Conservation (phyloP, 2,888 invertebrate genomes). For the Aleiodes alternator region DNA sequence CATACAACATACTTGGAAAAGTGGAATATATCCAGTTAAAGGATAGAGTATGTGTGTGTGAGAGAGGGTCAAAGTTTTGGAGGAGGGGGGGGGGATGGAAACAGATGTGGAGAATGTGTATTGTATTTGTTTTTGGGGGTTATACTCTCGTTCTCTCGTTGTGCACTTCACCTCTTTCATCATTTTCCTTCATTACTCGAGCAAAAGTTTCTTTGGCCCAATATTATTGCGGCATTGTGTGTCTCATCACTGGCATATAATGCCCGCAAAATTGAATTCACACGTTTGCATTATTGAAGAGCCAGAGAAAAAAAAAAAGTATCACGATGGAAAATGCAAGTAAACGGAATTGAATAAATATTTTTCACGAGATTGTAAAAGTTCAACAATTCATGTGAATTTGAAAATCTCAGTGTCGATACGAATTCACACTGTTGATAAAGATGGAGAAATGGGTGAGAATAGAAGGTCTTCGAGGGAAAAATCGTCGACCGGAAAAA, state of each 20-base stretch:
- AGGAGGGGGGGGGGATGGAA: constrained; percentile 44
- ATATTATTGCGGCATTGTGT: too few relatives aligned
- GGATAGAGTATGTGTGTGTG: constrained; percentile 51
- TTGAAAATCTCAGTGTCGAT: constrained; percentile 67
- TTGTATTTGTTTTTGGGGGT: constrained; percentile 63
- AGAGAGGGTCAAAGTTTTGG: constrained; percentile 60
- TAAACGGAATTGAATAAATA: constrained; percentile 74
- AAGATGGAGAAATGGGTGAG: constrained; percentile 58
- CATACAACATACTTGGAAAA: constrained; percentile 20
- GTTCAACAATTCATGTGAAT: constrained; percentile 70
- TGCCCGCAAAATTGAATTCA: background rate
- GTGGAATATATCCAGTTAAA: background rate
- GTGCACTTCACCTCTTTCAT: too few relatives aligned
- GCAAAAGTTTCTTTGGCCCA: background rate
- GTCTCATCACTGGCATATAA: too few relatives aligned
- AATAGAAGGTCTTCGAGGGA: constrained; percentile 40
- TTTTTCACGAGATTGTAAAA: constrained; percentile 65
- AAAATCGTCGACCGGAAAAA: constrained; percentile 68
- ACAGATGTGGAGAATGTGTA: constrained; percentile 69
- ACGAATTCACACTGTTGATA: constrained; percentile 16
- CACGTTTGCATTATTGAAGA: background rate
- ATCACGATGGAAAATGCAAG: constrained; percentile 49
- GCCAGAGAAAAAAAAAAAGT: constrained; percentile 29
- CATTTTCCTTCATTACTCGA: background rate
- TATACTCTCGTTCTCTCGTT: constrained; percentile 49